phyloP scores from a whole-genome alignment of 2,888 invertebrate genomes.

The Leuctra nigra region DNA sequence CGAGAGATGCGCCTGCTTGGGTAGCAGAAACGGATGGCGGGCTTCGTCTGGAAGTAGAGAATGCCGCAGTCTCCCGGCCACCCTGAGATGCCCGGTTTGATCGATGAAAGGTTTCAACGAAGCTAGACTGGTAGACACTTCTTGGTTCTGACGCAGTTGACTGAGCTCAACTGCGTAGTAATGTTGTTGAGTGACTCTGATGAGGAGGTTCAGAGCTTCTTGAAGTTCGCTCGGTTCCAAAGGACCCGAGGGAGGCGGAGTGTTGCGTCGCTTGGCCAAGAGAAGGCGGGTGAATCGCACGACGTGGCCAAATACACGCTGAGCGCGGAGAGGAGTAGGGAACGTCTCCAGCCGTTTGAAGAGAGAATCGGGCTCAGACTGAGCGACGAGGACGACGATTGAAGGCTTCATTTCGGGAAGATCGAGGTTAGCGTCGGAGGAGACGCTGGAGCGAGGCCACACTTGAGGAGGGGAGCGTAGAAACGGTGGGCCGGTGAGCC shows the following conservation, averaged over 20 bases:
- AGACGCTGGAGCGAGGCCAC: not conserved
- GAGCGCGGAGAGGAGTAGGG: not conserved
- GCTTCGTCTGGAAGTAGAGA: no score
- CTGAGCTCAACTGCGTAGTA: not conserved
- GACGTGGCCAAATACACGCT: not conserved
- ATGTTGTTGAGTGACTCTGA: no score
- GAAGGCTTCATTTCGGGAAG: not conserved
- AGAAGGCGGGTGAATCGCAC: not conserved
- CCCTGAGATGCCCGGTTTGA: no score
- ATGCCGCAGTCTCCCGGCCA: no score
- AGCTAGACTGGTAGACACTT: no score
- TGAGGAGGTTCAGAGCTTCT: no score
- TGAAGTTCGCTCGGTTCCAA: constrained; percentile 4
- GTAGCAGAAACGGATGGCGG: no score
- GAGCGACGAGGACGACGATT: not conserved
- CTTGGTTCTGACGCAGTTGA: no score
- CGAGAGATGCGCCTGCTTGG: no score
- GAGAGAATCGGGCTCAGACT: not conserved
- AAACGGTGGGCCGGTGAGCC: constrained; percentile 30
- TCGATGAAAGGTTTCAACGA: no score
- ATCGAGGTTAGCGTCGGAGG: not conserved
- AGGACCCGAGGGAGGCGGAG: not conserved
- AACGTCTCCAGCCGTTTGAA: not conserved
- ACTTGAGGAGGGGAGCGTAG: not conserved
- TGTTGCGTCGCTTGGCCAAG: not conserved